These are phyloP conservation scores for Macaria liturata DNA, from an alignment of 2,888 invertebrate species.

Conservation along the genomic window DNA sequence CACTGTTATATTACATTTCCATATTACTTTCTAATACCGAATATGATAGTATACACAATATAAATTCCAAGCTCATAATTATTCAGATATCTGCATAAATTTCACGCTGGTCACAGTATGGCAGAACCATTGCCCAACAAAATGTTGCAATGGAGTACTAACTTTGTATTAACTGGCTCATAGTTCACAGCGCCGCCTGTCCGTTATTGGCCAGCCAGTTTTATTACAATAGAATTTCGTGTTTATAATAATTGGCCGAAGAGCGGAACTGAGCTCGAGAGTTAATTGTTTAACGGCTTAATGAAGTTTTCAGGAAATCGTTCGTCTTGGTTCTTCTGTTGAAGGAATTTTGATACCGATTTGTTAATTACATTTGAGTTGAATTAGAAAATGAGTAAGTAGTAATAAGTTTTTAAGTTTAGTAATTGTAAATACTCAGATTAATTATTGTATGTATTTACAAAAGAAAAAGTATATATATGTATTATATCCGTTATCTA, in stretches of 20 bases:
- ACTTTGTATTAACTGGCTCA: constrained; percentile 67
- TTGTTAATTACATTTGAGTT: constrained; percentile 1
- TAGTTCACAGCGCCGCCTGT: constrained; percentile 77
- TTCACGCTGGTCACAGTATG: constrained; percentile 1
- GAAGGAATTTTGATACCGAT: constrained; percentile 4
- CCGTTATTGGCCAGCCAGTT: constrained; percentile 73
- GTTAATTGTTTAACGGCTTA: constrained; percentile 48
- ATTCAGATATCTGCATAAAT: constrained; percentile 1
- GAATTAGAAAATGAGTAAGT: background rate
- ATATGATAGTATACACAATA: too few species aligned
- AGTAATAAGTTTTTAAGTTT: background rate
- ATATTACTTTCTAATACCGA: too few species aligned
- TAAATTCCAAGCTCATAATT: too few species aligned
- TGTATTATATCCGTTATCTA: too few species aligned
- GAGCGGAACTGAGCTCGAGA: constrained; percentile 43
- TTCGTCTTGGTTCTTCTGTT: constrained; percentile 7
- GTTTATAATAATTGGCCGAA: constrained; percentile 65
- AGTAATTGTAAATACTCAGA: too few species aligned
- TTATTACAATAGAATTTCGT: constrained; percentile 74
- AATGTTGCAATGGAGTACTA: constrained; percentile 71
- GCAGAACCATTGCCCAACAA: constrained; percentile 44
- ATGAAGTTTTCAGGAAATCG: constrained; percentile 28
- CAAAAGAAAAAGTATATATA: too few species aligned
- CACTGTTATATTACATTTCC: too few species aligned
- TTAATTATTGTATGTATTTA: too few species aligned